phyloP scores from a whole-genome alignment of 2,797 vertebrate genomes.

The Ctenopoma kingsleyae region DNA sequence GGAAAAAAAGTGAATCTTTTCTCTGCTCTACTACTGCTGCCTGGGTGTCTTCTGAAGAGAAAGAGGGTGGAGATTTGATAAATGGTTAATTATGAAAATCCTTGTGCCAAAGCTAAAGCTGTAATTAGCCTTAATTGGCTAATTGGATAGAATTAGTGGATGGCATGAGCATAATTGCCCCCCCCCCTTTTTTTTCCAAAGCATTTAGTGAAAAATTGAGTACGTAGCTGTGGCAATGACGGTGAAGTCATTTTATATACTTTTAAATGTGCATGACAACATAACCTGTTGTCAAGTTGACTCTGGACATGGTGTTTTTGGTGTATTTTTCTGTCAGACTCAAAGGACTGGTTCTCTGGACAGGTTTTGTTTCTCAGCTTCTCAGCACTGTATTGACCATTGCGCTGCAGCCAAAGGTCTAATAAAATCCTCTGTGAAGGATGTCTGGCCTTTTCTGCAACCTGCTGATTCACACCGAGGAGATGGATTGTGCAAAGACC shows the following conservation, averaged over 20 bases:
- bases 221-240: slow-evolving; percentile 23
- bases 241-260: slow-evolving; percentile 6
- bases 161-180: slow-evolving; percentile 69
- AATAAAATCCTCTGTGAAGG: slow-evolving; percentile 39
- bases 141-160: slow-evolving; percentile 78
- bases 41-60: slow-evolving; percentile 61
- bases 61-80: slow-evolving; percentile 74
- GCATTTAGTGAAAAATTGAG: slow-evolving; percentile 53
- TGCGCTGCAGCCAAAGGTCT: slow-evolving; percentile 36
- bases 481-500: slow-evolving; percentile 42
- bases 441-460: slow-evolving; percentile 24
- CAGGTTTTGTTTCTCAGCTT: slow-evolving; percentile 21
- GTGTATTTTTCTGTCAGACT: neutral
- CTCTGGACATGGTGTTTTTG: neutral
- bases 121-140: slow-evolving; percentile 83
- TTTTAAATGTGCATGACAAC: slow-evolving; percentile 5
- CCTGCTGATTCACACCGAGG: slow-evolving; percentile 42
- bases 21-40: slow-evolving; percentile 26
- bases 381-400: slow-evolving; percentile 11
- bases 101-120: slow-evolving; percentile 79
- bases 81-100: slow-evolving; percentile 82
- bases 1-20: neutral
- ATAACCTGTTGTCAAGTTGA: slow-evolving; percentile 11
- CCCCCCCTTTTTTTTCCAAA: slow-evolving; percentile 44
- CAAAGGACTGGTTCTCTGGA: neutral